These are phyloP conservation scores for Phenganax stokvisi DNA, from an alignment of 92 coral and sea anemone genomes.

Conservation along the genomic window DNA sequence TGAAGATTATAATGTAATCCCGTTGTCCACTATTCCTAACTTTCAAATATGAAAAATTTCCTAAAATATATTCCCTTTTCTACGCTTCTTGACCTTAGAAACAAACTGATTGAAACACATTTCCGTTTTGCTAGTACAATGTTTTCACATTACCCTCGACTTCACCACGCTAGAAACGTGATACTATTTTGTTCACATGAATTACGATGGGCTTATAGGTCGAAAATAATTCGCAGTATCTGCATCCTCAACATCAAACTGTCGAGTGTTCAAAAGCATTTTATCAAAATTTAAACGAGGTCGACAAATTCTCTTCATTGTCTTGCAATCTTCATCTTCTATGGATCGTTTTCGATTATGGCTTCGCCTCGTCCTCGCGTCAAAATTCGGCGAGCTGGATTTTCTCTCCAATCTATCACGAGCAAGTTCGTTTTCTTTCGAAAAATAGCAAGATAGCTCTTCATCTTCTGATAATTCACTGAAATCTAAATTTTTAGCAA, in stretches of 20 bases:
- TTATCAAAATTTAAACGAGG: slow-evolving; percentile 87
- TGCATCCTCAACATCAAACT: neutral
- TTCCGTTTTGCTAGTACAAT: slow-evolving; percentile 1
- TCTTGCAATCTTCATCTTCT: slow-evolving; percentile 22
- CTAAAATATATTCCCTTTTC: neutral
- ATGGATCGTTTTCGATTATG: slow-evolving; percentile 30
- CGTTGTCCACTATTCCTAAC: slow-evolving; percentile 3
- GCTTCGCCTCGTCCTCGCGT: neutral
- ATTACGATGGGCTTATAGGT: slow-evolving; percentile 18
- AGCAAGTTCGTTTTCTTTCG: slow-evolving; percentile 7
- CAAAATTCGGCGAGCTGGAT: neutral
- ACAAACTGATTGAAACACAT: neutral
- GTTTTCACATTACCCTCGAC: neutral
- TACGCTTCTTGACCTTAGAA: neutral
- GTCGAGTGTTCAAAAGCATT: slow-evolving; percentile 55
- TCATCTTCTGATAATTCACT: slow-evolving; percentile 22
- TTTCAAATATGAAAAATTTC: slow-evolving; percentile 6
- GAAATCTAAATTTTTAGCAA: neutral
- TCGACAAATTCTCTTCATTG: slow-evolving; percentile 37
- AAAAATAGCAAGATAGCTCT: slow-evolving; percentile 18
- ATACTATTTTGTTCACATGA: neutral
- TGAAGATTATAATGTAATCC: slow-evolving; percentile 32
- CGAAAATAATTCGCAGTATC: slow-evolving; percentile 12
- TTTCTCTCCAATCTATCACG: neutral
- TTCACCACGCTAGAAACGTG: neutral